These are phyloP conservation scores for Myotis lucifugus DNA, from an alignment of 2,113 vertebrate genomes.

Conservation along the genomic window DNA sequence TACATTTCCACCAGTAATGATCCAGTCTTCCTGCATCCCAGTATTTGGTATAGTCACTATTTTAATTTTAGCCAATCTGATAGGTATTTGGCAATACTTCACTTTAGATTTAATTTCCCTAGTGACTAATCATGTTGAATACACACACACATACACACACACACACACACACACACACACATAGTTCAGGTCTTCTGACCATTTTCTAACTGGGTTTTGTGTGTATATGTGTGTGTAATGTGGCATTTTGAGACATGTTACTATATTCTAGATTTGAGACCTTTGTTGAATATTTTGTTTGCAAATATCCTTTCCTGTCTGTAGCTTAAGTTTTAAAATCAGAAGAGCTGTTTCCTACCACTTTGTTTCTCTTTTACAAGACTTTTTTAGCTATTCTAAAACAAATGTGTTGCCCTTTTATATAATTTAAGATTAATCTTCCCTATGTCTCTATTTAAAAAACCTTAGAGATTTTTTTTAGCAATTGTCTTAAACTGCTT, in stretches of 20 bases:
- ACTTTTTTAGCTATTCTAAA: background rate
- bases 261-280: background rate
- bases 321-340: background rate
- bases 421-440: background rate
- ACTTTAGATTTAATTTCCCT: background rate
- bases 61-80: background rate
- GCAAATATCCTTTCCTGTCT: background rate
- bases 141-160: background rate
- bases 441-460: background rate
- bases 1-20: background rate
- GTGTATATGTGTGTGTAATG: background rate
- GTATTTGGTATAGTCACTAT: background rate
- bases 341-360: background rate
- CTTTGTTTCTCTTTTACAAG: background rate
- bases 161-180: background rate
- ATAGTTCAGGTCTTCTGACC: background rate
- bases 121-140: background rate
- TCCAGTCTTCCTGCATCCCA: background rate
- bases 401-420: background rate
- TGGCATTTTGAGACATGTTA: background rate
- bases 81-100: background rate
- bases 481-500: background rate
- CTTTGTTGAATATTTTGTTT: background rate
- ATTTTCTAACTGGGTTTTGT: background rate
- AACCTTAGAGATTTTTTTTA: background rate